Evolutionary conservation across 1,140 invertebrate species (phyloP).

Genomic region (Tetragonula clypearis): DNA sequence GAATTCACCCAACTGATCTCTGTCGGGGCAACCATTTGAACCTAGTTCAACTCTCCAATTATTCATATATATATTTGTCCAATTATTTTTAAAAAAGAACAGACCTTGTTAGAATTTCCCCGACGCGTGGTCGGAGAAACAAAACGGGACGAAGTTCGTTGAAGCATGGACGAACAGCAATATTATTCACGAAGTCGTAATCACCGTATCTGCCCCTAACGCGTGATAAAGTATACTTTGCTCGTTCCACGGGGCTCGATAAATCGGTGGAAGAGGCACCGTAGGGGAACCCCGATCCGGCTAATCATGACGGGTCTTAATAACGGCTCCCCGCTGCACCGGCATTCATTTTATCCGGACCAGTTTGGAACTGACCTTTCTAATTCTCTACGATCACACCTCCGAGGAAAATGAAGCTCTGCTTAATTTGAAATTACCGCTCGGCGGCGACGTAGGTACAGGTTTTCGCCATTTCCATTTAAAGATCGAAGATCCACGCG

Average conservation of each 20-base stretch:
- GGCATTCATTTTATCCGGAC: not conserved
- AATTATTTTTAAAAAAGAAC: not conserved
- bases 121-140: not conserved
- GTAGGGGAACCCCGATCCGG: not conserved
- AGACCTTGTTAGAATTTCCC: not conserved
- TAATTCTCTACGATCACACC: conserved; percentile 27
- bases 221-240: conserved; percentile 8
- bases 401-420: conserved; percentile 28
- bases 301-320: not conserved
- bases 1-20: too few species aligned
- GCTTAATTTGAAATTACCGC: conserved; percentile 3
- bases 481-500: not conserved
- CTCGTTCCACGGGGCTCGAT: not conserved
- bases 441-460: not conserved
- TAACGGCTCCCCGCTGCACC: not conserved
- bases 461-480: not conserved
- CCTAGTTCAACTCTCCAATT: too few species aligned
- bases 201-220: not conserved
- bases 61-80: not conserved
- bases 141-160: not conserved
- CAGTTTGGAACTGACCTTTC: conserved; percentile 10
- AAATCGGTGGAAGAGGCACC: not conserved
- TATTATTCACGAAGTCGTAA: conserved; percentile 6
- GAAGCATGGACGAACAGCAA: not conserved
- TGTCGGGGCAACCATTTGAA: too few species aligned